Conservation (phyloP, 2,888 invertebrate species). For the Hypolimnas misippus region DNA sequence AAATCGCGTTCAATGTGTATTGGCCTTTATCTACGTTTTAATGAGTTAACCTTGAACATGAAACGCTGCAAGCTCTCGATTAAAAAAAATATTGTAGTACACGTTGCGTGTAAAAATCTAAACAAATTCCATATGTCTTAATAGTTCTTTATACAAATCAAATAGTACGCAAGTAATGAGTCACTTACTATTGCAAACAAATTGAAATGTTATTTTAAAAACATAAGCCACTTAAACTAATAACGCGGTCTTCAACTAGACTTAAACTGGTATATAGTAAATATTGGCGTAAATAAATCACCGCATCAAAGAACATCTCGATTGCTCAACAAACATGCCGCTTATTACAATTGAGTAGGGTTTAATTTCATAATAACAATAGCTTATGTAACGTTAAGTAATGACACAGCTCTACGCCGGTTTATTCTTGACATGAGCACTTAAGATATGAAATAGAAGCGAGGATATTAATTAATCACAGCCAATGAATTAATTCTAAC, state of each 20-base stretch:
- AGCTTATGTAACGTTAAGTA: not conserved
- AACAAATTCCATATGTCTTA: too few species aligned
- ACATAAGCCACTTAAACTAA: not conserved
- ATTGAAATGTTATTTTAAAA: not conserved
- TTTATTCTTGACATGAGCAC: slow-evolving; percentile 3
- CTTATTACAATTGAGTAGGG: not conserved
- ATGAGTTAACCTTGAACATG: too few species aligned
- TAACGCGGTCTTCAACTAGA: not conserved
- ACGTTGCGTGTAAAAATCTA: too few species aligned
- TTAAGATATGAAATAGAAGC: slow-evolving; percentile 15
- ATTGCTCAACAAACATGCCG: not conserved
- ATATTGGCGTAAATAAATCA: slow-evolving; percentile 2
- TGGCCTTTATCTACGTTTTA: too few species aligned
- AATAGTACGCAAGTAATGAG: too few species aligned
- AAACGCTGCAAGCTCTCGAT: too few species aligned
- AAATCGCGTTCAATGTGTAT: too few species aligned
- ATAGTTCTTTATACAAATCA: too few species aligned
- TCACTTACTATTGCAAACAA: not conserved
- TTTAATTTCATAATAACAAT: slow-evolving; percentile 2
- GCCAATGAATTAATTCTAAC: slow-evolving; percentile 4
- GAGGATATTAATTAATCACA: slow-evolving; percentile 15
- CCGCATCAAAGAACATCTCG: not conserved
- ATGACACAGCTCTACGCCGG: not conserved
- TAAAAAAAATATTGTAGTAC: too few species aligned
- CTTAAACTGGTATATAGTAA: not conserved